Base-by-base conservation (phyloP, 1,140 invertebrate species). In the Acromyrmex charruanus region DNA sequence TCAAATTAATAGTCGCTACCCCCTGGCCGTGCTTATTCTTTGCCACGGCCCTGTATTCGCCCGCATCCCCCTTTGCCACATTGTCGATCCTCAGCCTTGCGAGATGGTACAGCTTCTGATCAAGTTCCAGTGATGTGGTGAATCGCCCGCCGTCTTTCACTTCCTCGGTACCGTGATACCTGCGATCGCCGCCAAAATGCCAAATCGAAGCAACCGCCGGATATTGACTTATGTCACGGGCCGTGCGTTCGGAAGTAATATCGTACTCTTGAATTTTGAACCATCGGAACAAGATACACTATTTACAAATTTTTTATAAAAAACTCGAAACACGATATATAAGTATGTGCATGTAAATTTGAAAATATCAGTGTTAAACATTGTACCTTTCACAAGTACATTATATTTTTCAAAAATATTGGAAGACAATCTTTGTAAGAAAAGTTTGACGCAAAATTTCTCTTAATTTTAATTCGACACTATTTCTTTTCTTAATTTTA, bases 1-100 rank as follows among this genome's bases (percentile, higher is more conserved):
- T 99, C 21, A 99, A 96, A 96, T 99, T 99, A 93, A 99, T 99
- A 88, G 98, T 99, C 63, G 99, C 98, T 59, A 97, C 97, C 74
- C 98, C 98, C 95, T 98, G 98, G 87, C 99, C 99, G 90, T 98
- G 97, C 93, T 97, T 97, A 95, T 99, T 99, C 96, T 97, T 98
- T 65, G 99, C 99, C 21, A 98, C 96, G 81, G 98, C 98, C 94
- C 97, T 98, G 95, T 99, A 99, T 94, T 99, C 98, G 87, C 99
- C 99, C 91, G 97, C 97, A 95, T 99, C 99, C 6, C 95, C 95
- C 90, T 97, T 97, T 87, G 98, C 97, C 61, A 99, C 98, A 91
- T 97, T 97, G 94, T 95, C 96, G 85, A 99, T 98, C 95, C 98
- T 97, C 91, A 99, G 96, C 93, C 97, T 96, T 58, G 98, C 98